These are phyloP conservation scores for Zapornia atra DNA, from an alignment of 2,113 vertebrate species.

Conservation along the genomic window DNA sequence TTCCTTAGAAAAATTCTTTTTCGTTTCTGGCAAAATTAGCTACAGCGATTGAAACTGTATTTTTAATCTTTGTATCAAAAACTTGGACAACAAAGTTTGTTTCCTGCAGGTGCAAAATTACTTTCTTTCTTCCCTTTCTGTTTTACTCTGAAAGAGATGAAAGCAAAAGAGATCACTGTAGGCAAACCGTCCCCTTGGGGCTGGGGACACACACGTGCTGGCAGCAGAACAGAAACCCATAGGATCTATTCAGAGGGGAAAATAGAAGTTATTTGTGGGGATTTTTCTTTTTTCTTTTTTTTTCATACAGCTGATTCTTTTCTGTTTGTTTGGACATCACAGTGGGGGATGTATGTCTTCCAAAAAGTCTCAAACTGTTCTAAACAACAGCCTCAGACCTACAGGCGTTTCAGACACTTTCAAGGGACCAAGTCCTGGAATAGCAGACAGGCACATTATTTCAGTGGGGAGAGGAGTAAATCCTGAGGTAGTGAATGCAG, in stretches of 20 bases:
- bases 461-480: background rate
- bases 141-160: background rate
- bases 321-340: background rate
- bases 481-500: background rate
- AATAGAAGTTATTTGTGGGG: background rate
- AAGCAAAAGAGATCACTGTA: background rate
- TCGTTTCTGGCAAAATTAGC: background rate
- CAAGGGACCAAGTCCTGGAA: background rate
- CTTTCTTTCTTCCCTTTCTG: background rate
- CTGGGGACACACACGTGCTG: background rate
- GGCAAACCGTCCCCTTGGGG: background rate
- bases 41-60: background rate
- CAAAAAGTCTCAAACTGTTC: background rate
- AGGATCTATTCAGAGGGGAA: background rate
- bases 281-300: background rate
- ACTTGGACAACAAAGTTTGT: background rate
- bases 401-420: background rate
- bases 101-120: background rate
- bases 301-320: background rate
- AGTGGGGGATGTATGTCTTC: background rate
- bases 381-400: background rate
- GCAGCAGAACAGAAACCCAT: background rate
- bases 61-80: background rate
- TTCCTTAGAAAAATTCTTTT: background rate
- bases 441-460: background rate